These are phyloP conservation scores for Cantharis rustica DNA, from an alignment of 2,888 invertebrate species.

Conservation along the genomic window DNA sequence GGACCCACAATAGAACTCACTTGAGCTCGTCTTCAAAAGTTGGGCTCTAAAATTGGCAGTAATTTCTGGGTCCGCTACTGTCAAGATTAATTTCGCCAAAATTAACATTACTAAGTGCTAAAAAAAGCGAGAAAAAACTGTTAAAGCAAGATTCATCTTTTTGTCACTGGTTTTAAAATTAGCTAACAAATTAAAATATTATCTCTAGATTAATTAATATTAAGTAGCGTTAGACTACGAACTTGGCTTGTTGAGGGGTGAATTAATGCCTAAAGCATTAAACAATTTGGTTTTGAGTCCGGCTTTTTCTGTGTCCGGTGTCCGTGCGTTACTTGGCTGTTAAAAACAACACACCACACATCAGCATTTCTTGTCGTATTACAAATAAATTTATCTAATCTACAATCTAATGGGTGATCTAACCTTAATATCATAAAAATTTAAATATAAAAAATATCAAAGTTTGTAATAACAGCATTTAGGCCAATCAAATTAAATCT, in stretches of 20 bases:
- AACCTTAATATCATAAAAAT: not conserved
- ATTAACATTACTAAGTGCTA: conserved; percentile 5
- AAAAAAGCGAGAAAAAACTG: not conserved
- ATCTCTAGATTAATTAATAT: conserved; percentile 3
- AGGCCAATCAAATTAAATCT: not conserved
- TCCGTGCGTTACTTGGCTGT: conserved; percentile 67
- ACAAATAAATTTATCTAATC: not conserved
- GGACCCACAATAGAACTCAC: not conserved
- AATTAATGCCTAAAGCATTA: conserved; percentile 82
- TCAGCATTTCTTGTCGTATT: conserved; percentile 14
- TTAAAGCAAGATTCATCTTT: not conserved
- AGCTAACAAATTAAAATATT: conserved; percentile 1
- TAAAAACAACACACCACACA: conserved; percentile 44
- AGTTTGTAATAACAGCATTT: not conserved
- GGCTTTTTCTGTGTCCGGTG: conserved; percentile 71
- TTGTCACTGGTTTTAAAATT: conserved; percentile 4
- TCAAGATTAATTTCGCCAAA: not conserved
- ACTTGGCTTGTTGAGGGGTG: conserved; percentile 57
- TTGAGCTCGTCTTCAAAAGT: not conserved
- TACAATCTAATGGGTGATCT: not conserved
- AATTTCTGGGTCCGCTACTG: not conserved
- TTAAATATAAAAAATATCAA: no score
- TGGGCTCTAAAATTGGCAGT: not conserved
- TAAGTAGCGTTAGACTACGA: conserved; percentile 40
- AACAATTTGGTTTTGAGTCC: conserved; percentile 86